Percentiles rank a stretch among this genome's conserved stretches.
Evolutionary conservation across 2,113 vertebrate species (phyloP).

Genomic region (Eptesicus fuscus): DNA sequence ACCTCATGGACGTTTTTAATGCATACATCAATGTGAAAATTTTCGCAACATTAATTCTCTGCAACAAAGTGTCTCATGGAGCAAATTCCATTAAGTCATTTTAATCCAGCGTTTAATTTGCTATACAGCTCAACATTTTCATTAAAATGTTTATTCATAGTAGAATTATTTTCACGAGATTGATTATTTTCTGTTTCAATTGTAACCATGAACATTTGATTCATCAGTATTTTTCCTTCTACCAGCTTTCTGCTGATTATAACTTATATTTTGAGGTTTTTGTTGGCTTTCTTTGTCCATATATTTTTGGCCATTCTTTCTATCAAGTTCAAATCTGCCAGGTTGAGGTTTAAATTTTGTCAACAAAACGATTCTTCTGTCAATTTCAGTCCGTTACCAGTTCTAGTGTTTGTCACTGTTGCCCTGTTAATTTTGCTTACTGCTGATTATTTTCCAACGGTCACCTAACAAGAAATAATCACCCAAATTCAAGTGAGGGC

Average conservation of each 20-base stretch:
- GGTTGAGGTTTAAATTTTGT: not conserved
- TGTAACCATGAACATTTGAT: constrained; percentile 12
- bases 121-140: not conserved
- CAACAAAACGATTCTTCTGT: not conserved
- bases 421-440: not conserved
- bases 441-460: not conserved
- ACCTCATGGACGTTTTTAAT: not conserved
- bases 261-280: not conserved
- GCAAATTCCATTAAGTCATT: constrained; percentile 60
- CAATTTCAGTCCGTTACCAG: not conserved
- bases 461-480: not conserved
- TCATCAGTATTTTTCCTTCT: not conserved
- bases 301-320: not conserved
- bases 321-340: not conserved
- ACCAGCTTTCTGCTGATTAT: not conserved
- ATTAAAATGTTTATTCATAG: constrained; percentile 55
- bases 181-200: constrained; percentile 58
- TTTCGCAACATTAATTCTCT: constrained; percentile 54
- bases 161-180: constrained; percentile 57
- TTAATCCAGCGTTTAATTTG: constrained; percentile 64
- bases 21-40: not conserved
- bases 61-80: constrained; percentile 16
- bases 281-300: not conserved
- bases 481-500: not conserved
- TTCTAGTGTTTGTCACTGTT: not conserved